A percentile compares a stretch with the other conserved stretches of the same genome.
Conservation (phyloP, 2,797 vertebrate species). For the Poeciliopsis infans region DNA sequence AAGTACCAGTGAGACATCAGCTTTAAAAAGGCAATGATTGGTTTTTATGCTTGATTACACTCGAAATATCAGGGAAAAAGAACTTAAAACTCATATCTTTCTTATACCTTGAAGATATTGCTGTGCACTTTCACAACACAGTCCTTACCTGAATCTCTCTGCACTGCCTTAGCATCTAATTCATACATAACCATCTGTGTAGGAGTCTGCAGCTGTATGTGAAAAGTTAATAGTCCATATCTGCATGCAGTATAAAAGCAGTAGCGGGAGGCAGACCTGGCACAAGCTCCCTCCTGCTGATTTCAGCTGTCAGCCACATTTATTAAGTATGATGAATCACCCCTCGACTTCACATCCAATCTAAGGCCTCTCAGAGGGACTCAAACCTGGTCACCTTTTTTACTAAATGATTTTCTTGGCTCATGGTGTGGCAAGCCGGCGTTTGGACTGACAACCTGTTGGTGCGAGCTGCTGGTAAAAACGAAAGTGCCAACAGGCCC, state of each 20-base stretch:
- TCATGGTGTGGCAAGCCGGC: conserved; percentile 41
- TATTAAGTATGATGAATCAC: conserved; percentile 85
- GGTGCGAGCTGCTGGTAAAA: conserved; percentile 53
- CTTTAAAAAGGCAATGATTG: not conserved
- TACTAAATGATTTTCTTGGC: conserved; percentile 80
- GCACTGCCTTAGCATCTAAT: not conserved
- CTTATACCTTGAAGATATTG: not conserved
- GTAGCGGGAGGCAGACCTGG: conserved; percentile 65
- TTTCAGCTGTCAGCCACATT: conserved; percentile 77
- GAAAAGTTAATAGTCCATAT: conserved; percentile 74
- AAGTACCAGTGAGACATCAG: not conserved
- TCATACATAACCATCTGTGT: conserved; percentile 16
- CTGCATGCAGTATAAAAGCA: conserved; percentile 71
- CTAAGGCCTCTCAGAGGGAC: conserved; percentile 75
- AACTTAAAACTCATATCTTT: not conserved
- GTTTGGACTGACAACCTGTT: conserved; percentile 54
- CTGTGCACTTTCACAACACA: not conserved
- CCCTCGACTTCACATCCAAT: conserved; percentile 77
- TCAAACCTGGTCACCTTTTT: conserved; percentile 79
- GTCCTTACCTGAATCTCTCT: not conserved
- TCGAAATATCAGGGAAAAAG: not conserved
- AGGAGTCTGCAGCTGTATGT: conserved; percentile 35
- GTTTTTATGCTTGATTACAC: not conserved
- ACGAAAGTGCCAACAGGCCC: conserved; percentile 52
- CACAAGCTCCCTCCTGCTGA: conserved; percentile 67